Evolutionary conservation across 2,113 vertebrate genomes (phyloP).

Genomic region (Plotosus lineatus): DNA sequence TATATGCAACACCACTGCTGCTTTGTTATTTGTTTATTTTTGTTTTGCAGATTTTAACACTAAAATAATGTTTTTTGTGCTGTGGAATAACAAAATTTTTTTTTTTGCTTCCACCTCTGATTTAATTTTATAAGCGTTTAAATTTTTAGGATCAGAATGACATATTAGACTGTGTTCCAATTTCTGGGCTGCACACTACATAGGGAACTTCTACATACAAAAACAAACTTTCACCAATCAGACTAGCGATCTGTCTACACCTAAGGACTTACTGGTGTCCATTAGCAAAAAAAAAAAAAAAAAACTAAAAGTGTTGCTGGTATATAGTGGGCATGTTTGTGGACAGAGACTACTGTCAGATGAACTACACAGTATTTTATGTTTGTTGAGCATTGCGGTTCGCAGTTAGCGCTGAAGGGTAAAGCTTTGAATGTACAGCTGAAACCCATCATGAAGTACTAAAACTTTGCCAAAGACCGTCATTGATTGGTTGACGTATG

Average conservation of each 20-base stretch:
- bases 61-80: background rate
- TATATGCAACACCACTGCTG: constrained; percentile 26
- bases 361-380: background rate
- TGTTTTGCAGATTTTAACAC: constrained; percentile 15
- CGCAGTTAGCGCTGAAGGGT: no score
- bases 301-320: no score
- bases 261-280: background rate
- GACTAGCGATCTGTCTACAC: background rate
- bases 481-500: background rate
- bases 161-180: background rate
- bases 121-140: no score
- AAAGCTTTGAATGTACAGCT: no score
- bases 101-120: background rate
- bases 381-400: background rate
- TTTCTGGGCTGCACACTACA: background rate
- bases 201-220: background rate
- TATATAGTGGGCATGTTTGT: background rate
- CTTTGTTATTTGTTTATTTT: no score
- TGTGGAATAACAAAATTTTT: background rate
- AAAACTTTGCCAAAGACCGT: background rate
- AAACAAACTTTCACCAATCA: background rate
- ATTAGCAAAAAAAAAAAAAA: background rate
- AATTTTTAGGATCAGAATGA: background rate
- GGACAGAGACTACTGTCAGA: background rate
- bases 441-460: background rate